Conservation (phyloP, 2,113 vertebrate species). For the Lota lota region DNA sequence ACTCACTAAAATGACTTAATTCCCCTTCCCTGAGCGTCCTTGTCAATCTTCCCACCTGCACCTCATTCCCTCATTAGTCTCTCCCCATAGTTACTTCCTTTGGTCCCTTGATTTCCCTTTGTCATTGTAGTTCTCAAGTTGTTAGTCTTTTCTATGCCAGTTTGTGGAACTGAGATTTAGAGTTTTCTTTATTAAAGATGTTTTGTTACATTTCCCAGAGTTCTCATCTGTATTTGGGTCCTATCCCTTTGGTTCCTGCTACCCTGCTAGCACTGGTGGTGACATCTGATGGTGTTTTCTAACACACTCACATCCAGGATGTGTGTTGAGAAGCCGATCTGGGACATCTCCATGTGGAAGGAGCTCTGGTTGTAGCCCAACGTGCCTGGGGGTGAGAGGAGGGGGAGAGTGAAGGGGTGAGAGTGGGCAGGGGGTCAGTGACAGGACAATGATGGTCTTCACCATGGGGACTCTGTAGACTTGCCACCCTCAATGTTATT, state of each 20-base stretch:
- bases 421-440: not conserved
- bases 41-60: too few relatives aligned
- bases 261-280: too few relatives aligned
- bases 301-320: conserved; percentile 79
- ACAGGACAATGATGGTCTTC: not conserved
- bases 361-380: conserved; percentile 87
- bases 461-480: conserved; percentile 14
- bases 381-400: conserved; percentile 74
- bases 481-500: conserved; percentile 9
- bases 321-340: conserved; percentile 91
- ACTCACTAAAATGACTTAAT: too few relatives aligned
- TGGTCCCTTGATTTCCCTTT: not conserved
- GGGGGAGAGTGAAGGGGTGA: not conserved
- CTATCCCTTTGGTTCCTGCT: too few relatives aligned
- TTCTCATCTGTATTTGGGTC: too few relatives aligned
- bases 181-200: not conserved
- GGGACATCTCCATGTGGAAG: conserved; percentile 95
- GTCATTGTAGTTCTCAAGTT: too few relatives aligned
- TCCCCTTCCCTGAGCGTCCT: too few relatives aligned
- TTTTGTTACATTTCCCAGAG: too few relatives aligned
- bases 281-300: too few relatives aligned
- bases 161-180: not conserved
- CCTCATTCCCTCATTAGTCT: not conserved
- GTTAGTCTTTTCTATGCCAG: too few relatives aligned
- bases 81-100: not conserved